Evolutionary conservation across 2,113 vertebrate genomes (phyloP).

Genomic region (Coturnix japonica): DNA sequence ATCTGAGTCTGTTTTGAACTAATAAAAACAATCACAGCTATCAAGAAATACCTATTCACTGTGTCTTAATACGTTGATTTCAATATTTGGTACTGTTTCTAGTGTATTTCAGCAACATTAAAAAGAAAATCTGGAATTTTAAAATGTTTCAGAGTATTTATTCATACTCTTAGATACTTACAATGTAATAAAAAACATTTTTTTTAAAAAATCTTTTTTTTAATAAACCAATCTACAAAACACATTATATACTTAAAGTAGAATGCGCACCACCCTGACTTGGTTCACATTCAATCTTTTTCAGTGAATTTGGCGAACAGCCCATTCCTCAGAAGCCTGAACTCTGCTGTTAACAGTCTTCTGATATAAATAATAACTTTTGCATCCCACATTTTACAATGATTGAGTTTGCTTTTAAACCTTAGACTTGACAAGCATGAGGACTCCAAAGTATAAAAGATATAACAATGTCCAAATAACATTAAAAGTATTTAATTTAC

Average conservation of each 20-base stretch:
- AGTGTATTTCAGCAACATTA: background rate
- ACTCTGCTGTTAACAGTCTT: background rate
- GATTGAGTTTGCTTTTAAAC: background rate
- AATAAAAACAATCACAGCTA: background rate
- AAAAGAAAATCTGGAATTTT: background rate
- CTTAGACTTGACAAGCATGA: background rate
- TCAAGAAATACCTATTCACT: rapidly evolving
- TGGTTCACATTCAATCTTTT: background rate
- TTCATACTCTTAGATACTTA: background rate
- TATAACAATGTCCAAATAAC: background rate
- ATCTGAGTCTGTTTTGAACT: background rate
- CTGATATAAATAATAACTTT: background rate
- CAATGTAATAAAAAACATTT: background rate
- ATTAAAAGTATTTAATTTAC: background rate
- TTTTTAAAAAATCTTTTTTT: too few species aligned
- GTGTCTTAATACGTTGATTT: background rate
- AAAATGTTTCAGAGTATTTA: background rate
- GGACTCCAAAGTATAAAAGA: background rate
- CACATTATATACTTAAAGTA: background rate
- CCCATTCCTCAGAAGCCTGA: background rate
- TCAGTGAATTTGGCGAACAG: background rate
- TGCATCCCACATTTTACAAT: background rate
- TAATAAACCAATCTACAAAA: background rate
- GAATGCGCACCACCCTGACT: background rate
- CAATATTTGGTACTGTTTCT: background rate